Base-by-base conservation (phyloP, 2,113 vertebrate genomes). In the Brachypodius melanocephalos region DNA sequence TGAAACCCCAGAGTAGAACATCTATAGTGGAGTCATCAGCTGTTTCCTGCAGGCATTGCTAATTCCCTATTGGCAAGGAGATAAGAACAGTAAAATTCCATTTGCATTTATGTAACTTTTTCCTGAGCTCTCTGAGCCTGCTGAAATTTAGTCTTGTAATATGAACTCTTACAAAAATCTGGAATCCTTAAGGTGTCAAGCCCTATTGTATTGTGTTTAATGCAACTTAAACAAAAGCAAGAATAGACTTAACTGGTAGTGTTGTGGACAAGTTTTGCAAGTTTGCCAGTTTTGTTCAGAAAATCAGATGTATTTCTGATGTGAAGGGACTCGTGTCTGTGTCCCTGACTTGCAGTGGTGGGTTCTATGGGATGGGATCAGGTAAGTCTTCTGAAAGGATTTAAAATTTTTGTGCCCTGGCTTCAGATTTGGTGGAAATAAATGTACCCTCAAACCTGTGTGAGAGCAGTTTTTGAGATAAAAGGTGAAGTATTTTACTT, bases 11-110 rank as follows among this genome's bases (percentile, higher is more conserved):
- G 29, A 58, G 46, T 3, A 43, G 46, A 85, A 24, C 14, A 62
- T 79, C 54, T 79, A 2, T 12, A 54, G 32, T 28, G 26, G 78
- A 82, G 32, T 40, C 54, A 72, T 79, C 90, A 85, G 63, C 85
- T 93, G 62, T 54, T 82, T 92, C 68, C 62, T 89, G 45, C 24
- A 79, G 71, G 29, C 42, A 11, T 36, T 69, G 38, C 59, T 91
- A 79, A 95, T 89, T 91, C 68, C 38, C 8, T 34, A 0, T 52
- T 88, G 92, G 81, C 74, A 62, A 40, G 46, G 67, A 72, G 52
- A 52, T 73, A 32, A 79, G 74, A 82, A 76, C 54, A 21, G 59
- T 81, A 77, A 95, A 87, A 89, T 89, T 75, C 62, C n/a, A 26
- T 76, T 21, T 61, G 26, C 68, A 36, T 91, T 93, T 82, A 42